A percentile compares a stretch with the other conserved stretches of the same genome.
Evolutionary conservation across 2,797 vertebrate genomes (phyloP).

Genomic region (Mus caroli): DNA sequence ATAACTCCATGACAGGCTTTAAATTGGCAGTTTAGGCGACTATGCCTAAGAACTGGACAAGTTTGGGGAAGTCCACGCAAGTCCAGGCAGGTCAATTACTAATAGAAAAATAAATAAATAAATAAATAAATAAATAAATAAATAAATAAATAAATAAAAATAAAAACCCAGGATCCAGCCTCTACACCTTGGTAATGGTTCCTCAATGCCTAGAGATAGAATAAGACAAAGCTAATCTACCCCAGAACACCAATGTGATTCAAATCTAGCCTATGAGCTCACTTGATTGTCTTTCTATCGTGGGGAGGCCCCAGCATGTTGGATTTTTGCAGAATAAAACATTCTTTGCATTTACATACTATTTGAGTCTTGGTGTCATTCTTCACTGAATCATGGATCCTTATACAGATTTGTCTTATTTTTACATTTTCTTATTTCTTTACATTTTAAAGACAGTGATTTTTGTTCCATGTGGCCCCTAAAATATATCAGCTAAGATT

Average conservation of each 20-base stretch:
- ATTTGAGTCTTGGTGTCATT: background rate
- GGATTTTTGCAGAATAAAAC: background rate
- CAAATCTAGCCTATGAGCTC: background rate
- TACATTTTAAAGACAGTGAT: background rate
- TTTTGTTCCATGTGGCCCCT: background rate
- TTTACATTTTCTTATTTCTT: background rate
- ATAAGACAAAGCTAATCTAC: background rate
- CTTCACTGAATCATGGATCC: background rate
- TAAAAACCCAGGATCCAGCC: background rate
- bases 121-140: background rate
- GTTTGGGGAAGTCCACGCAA: background rate
- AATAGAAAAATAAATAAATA: background rate
- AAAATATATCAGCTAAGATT: background rate
- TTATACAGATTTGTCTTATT: background rate
- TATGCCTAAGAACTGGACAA: background rate
- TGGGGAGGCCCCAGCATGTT: background rate
- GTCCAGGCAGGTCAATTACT: background rate
- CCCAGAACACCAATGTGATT: background rate
- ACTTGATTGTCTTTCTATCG: background rate
- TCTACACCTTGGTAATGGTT: background rate
- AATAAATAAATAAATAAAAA: no score
- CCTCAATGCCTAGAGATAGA: background rate
- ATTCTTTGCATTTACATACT: background rate
- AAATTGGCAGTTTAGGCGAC: background rate
- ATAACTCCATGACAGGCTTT: background rate